Conservation (phyloP, 2,113 vertebrate species). For the Theristicus caerulescens region DNA sequence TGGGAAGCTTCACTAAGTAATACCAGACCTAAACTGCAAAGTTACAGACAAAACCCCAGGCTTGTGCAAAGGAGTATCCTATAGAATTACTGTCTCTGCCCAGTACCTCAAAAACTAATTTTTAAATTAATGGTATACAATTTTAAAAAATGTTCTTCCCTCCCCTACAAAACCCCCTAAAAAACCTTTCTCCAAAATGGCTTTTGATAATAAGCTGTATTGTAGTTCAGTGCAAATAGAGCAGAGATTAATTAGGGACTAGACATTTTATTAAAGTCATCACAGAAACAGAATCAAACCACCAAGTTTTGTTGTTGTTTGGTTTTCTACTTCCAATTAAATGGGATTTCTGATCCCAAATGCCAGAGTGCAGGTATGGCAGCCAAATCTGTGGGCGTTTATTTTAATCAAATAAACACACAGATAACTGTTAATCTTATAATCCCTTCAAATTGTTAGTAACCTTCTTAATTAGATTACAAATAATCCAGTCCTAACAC, state of each 20-base stretch:
- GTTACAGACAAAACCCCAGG: not conserved
- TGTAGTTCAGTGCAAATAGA: not conserved
- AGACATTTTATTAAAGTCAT: not conserved
- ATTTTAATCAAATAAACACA: constrained; percentile 54
- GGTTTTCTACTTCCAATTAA: not conserved
- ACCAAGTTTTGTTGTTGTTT: not conserved
- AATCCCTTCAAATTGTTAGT: constrained; percentile 49
- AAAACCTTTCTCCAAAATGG: not conserved
- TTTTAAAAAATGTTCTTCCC: not conserved
- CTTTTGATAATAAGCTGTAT: not conserved
- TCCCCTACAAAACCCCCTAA: not conserved
- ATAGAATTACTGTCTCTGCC: not conserved
- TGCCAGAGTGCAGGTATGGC: not conserved
- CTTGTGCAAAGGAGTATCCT: not conserved
- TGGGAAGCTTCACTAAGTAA: not conserved
- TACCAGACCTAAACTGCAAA: not conserved
- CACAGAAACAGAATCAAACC: not conserved
- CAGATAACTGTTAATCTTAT: constrained; percentile 49
- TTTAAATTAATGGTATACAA: not conserved
- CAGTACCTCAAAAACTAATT: not conserved
- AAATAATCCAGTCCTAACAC: constrained; percentile 43
- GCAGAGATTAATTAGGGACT: not conserved
- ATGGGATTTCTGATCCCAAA: not conserved
- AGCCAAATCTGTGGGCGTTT: constrained; percentile 17
- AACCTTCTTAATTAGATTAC: constrained; percentile 56